Base-by-base conservation (phyloP, 2,888 invertebrate species). In the Drosophila trichaetosa region DNA sequence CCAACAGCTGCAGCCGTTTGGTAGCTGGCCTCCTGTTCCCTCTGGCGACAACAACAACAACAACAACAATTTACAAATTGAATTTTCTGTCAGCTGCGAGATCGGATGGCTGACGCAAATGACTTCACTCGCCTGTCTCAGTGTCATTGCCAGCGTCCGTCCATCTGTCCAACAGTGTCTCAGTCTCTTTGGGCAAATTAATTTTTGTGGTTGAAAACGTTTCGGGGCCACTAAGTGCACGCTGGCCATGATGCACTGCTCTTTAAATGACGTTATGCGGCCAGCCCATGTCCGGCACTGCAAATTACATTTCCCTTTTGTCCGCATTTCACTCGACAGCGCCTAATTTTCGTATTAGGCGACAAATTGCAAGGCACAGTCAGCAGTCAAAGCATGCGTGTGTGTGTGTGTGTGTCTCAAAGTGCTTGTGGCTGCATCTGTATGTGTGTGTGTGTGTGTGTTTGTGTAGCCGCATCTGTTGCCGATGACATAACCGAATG, bases 71-170 rank as follows among this genome's bases (percentile, higher is more conserved):
- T 62, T 82, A 69, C 84, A 85, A 85, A 89, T 85, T 85, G 84
- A 85, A 85, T 84, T 89, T 85, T 67, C 73, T 85, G 89, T 89
- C 84, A 84, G 85, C 84, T 87, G 87, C 68, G 77, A 76, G 80
- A 84, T 89, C 69, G 84, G 87, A 87, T 89, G 84, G 73, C 80
- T 89, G 84, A 85, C 84, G 84, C 89, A 85, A 85, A 89, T 85
- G 89, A 87, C 85, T 79, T 49, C 57, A 38, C n/a, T 66, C 51
- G 65, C 61, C 67, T 61, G 57, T 69, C 62, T 36, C 79, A 60
- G 27, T 61, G 75, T 69, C 70, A 58, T 36, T 66, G 72, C 57
- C 70, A 70, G 56, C 33, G 36, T 40, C 38, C 46, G 59, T 69
- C 69, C 69, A 29, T 49, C 29, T 49, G 46, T 24, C 63, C 66